Evolutionary conservation across 2,113 vertebrate genomes (phyloP).

Genomic region (Capreolus pygargus): DNA sequence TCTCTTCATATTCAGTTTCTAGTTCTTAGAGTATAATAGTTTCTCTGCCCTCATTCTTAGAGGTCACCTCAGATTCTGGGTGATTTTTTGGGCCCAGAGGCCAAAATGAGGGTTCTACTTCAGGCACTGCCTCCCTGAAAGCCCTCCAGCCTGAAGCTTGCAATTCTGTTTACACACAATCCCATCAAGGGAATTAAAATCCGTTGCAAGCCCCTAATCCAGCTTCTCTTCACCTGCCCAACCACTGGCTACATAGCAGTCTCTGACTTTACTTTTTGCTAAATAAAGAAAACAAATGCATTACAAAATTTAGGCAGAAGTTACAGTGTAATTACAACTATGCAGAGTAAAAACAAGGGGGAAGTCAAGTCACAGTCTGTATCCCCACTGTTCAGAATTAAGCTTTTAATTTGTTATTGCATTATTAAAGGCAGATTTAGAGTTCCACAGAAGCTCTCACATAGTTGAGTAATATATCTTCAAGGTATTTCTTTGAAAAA

Average conservation of each 20-base stretch:
- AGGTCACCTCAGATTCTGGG: background rate
- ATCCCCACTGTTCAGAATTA: background rate
- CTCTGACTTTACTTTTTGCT: background rate
- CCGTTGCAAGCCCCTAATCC: background rate
- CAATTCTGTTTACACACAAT: background rate
- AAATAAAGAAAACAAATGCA: background rate
- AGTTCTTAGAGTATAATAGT: background rate
- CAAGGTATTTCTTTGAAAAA: constrained; percentile 15
- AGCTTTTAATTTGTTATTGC: background rate
- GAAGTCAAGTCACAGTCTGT: background rate
- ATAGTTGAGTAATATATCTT: background rate
- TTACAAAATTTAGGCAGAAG: background rate
- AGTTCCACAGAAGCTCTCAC: background rate
- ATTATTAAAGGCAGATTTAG: background rate
- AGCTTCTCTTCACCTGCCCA: background rate
- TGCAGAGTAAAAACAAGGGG: background rate
- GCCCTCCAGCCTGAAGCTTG: background rate
- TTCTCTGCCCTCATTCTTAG: background rate
- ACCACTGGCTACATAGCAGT: background rate
- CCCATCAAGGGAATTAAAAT: background rate
- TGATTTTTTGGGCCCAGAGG: background rate
- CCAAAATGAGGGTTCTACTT: background rate
- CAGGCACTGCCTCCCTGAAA: background rate
- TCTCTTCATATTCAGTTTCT: background rate
- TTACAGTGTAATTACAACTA: background rate